These are phyloP conservation scores for Drosophila mercatorum DNA, from an alignment of 2,888 invertebrate species.

Conservation along the genomic window DNA sequence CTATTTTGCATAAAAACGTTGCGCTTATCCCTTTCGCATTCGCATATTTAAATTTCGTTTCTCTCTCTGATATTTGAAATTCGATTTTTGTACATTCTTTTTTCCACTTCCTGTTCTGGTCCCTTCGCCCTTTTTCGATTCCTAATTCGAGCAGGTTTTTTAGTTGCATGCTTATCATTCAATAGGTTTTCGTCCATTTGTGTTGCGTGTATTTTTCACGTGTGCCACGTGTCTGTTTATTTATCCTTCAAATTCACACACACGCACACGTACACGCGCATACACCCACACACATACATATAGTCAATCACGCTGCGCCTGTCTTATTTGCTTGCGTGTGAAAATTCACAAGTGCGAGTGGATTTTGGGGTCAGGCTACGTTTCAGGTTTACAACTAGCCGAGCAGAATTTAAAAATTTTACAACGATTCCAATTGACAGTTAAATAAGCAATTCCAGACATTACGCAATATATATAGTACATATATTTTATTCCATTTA, in stretches of 20 bases:
- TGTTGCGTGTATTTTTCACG: conserved; percentile 31
- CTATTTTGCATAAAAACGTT: conserved; percentile 66
- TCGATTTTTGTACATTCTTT: conserved; percentile 55
- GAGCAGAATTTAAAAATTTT: conserved; percentile 25
- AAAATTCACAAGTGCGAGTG: conserved; percentile 63
- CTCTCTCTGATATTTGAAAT: conserved; percentile 71
- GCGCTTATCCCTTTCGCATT: conserved; percentile 67
- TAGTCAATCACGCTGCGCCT: not conserved
- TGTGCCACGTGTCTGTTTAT: conserved; percentile 55
- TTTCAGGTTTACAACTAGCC: conserved; percentile 24
- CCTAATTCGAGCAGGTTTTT: conserved; percentile 53
- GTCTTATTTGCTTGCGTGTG: conserved; percentile 50
- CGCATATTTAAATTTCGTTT: conserved; percentile 67
- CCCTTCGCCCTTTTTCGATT: conserved; percentile 18
- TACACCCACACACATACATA: not conserved
- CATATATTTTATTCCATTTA: conserved; percentile 11
- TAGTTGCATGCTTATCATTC: conserved; percentile 62
- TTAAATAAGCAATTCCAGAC: conserved; percentile 45
- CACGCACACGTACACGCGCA: conserved; percentile 8
- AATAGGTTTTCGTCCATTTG: conserved; percentile 47
- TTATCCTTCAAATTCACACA: conserved; percentile 37
- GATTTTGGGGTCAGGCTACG: conserved; percentile 33
- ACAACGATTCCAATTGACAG: conserved; percentile 45
- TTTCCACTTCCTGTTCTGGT: not conserved
- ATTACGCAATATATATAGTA: conserved; percentile 13